Percentiles rank a stretch among this genome's conserved stretches.
Evolutionary conservation across 2,113 vertebrate genomes (phyloP).

Genomic region (Cyanocitta stelleri): DNA sequence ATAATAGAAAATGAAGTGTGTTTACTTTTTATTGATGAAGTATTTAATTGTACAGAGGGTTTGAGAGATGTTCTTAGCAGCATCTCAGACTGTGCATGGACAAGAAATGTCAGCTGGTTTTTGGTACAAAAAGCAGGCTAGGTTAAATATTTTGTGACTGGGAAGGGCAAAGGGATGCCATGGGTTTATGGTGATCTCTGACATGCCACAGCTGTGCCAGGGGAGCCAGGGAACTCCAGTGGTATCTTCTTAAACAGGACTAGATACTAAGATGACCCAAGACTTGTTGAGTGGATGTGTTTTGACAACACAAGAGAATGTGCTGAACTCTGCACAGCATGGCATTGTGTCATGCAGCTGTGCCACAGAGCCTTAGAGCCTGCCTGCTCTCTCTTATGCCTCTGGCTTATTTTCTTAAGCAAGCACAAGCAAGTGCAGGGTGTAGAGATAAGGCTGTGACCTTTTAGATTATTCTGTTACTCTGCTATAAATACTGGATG

Average conservation of each 20-base stretch:
- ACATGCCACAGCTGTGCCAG: background rate
- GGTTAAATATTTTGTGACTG: background rate
- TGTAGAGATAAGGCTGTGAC: slow-evolving; percentile 1
- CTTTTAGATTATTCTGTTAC: slow-evolving; percentile 17
- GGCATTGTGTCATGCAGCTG: background rate
- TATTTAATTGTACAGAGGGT: slow-evolving; percentile 40
- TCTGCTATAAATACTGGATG: background rate
- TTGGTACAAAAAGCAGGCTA: background rate
- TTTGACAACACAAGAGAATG: background rate
- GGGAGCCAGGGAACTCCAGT: background rate
- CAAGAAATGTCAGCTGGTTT: background rate
- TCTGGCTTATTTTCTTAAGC: background rate
- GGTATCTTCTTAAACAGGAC: background rate
- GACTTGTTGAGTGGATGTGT: background rate
- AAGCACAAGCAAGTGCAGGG: background rate
- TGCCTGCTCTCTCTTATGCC: background rate
- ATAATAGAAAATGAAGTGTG: slow-evolving; percentile 60
- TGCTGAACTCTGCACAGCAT: background rate
- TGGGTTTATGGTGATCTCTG: background rate
- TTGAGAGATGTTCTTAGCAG: background rate
- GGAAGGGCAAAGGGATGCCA: background rate
- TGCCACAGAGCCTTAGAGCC: background rate
- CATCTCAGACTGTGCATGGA: background rate
- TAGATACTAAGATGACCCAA: background rate
- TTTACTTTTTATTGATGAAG: slow-evolving; percentile 63